Percentiles rank a stretch among this genome's conserved stretches.
These are phyloP conservation scores for Arenaria interpres DNA, from an alignment of 2,113 vertebrate species.

Conservation along the genomic window DNA sequence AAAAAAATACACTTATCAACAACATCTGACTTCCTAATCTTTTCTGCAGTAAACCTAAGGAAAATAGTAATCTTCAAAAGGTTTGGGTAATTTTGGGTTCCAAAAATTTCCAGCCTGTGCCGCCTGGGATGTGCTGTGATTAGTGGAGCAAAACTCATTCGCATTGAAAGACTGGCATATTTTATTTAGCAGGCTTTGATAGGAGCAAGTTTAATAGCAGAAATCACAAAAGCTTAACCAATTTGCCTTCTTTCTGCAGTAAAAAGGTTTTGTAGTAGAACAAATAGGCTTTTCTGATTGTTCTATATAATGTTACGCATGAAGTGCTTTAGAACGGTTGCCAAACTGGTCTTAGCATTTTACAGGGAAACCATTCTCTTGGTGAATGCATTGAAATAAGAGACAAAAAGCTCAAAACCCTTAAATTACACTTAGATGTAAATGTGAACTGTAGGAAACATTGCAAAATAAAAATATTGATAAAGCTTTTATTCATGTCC, in stretches of 20 bases:
- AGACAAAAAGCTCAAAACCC: neutral
- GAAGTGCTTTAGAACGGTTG: neutral
- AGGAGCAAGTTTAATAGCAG: slow-evolving; percentile 10
- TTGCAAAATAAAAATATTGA: neutral
- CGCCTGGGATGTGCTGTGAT: neutral
- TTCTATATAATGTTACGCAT: neutral
- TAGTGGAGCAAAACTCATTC: slow-evolving; percentile 24
- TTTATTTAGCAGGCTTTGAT: slow-evolving; percentile 22
- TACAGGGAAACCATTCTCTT: neutral
- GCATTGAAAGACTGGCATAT: neutral
- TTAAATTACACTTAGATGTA: neutral
- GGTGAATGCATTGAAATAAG: neutral
- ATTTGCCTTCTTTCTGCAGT: slow-evolving; percentile 9
- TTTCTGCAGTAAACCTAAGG: neutral
- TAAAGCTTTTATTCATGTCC: neutral
- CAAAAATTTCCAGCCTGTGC: neutral
- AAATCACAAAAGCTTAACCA: slow-evolving; percentile 47
- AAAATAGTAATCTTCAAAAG: slow-evolving; percentile 11
- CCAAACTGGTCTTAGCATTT: neutral
- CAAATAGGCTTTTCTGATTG: slow-evolving; percentile 17
- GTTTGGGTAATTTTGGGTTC: neutral
- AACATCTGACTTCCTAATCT: neutral
- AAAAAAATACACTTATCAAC: neutral
- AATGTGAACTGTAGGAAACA: neutral
- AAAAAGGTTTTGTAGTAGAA: slow-evolving; percentile 33